These are phyloP conservation scores for Silurus asotus DNA, from an alignment of 2,113 vertebrate species.

Conservation along the genomic window DNA sequence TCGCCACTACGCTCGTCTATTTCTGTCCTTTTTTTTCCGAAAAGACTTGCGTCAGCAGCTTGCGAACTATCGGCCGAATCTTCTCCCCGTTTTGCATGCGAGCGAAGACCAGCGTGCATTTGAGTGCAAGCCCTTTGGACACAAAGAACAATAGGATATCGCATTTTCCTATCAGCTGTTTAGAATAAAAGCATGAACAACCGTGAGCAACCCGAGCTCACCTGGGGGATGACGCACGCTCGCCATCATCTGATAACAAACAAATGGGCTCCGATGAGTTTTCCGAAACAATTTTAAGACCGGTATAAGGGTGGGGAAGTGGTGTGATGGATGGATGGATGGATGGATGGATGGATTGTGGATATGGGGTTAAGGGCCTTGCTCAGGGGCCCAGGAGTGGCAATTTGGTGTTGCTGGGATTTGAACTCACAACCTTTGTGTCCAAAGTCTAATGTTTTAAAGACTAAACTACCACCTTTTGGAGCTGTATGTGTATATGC, in stretches of 20 bases:
- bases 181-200: constrained; percentile 8
- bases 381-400: too few species aligned
- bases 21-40: neutral
- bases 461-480: too few species aligned
- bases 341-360: neutral
- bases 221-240: constrained; percentile 10
- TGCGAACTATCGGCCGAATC: neutral
- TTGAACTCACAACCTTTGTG: too few species aligned
- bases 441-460: too few species aligned
- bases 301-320: neutral
- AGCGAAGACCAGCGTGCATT: neutral
- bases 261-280: constrained; percentile 6
- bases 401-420: too few species aligned
- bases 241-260: constrained; percentile 32
- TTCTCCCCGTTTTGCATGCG: constrained; percentile 4
- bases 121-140: neutral
- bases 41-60: constrained; percentile 14
- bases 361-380: too few species aligned
- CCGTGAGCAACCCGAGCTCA: neutral
- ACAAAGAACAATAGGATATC: constrained; percentile 5
- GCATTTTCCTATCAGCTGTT: constrained; percentile 35
- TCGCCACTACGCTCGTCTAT: neutral
- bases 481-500: neutral
- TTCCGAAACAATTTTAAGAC: constrained; percentile 3
- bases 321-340: neutral